A percentile compares a stretch with the other conserved stretches of the same genome.
These are phyloP conservation scores for Pempheris klunzingeri DNA, from an alignment of 2,797 vertebrate species.

Conservation along the genomic window DNA sequence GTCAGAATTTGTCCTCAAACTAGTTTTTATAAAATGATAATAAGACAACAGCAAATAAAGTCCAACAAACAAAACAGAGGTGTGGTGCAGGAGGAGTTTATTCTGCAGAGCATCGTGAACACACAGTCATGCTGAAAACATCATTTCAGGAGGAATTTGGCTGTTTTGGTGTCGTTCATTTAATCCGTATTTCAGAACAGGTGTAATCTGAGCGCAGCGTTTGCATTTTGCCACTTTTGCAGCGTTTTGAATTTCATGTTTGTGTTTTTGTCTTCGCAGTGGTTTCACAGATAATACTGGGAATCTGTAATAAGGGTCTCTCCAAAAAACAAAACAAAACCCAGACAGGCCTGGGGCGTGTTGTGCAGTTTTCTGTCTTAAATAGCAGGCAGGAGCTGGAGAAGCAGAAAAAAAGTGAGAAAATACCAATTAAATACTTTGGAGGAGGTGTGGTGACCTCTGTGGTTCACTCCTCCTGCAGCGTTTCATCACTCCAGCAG, in stretches of 20 bases:
- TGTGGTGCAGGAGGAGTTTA: no score
- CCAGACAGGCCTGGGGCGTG: slow-evolving; percentile 11
- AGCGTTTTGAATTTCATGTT: neutral
- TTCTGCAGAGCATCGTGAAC: neutral
- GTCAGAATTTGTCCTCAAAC: no score
- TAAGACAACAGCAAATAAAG: no score
- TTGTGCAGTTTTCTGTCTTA: slow-evolving; percentile 45
- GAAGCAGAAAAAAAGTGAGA: slow-evolving; percentile 42
- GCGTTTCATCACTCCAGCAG: slow-evolving; percentile 69
- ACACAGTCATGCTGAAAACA: neutral
- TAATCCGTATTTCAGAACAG: neutral
- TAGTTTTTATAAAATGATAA: no score
- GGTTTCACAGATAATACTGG: slow-evolving; percentile 11
- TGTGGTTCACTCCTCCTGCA: slow-evolving; percentile 57
- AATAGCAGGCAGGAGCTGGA: slow-evolving; percentile 47
- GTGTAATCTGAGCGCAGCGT: neutral
- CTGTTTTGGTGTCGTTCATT: neutral
- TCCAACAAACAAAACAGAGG: no score
- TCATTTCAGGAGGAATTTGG: neutral
- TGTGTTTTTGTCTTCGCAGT: neutral
- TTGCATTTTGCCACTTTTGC: neutral
- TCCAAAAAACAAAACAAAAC: neutral
- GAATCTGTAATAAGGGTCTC: neutral
- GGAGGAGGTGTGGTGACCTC: slow-evolving; percentile 71
- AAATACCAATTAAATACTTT: slow-evolving; percentile 78